These are phyloP conservation scores for Leptinotarsa peninsularis DNA, from an alignment of 2,888 invertebrate species.

Conservation along the genomic window DNA sequence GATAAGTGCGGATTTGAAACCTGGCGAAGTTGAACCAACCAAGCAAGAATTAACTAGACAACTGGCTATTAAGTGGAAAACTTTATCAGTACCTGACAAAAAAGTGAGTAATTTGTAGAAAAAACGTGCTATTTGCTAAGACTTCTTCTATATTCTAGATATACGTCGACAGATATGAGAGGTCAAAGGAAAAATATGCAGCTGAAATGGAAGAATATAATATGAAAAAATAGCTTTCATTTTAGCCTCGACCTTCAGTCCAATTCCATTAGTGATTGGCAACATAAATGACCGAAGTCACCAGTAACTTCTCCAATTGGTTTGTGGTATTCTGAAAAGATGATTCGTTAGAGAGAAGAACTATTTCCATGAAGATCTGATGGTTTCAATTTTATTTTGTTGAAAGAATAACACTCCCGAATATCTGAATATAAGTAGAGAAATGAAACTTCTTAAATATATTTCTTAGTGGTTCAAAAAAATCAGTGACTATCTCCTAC, in stretches of 20 bases:
- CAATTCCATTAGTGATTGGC: no score
- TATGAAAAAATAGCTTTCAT: constrained; percentile 60
- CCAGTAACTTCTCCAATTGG: no score
- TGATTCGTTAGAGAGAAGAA: background rate
- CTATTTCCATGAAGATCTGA: background rate
- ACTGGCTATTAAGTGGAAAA: constrained; percentile 80
- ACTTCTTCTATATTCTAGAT: constrained; percentile 68
- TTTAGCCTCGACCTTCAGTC: background rate
- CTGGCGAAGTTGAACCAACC: constrained; percentile 76
- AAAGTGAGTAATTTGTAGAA: constrained; percentile 67
- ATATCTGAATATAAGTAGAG: background rate
- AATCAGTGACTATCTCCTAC: no score
- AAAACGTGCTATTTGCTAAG: background rate
- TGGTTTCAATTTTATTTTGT: background rate
- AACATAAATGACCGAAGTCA: no score
- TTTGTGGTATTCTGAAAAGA: background rate
- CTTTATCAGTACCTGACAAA: constrained; percentile 76
- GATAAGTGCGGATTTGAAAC: constrained; percentile 69
- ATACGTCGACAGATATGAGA: constrained; percentile 79
- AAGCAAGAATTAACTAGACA: constrained; percentile 83
- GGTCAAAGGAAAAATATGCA: constrained; percentile 82
- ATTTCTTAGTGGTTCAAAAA: no score
- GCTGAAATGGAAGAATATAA: constrained; percentile 79
- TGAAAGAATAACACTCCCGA: background rate
- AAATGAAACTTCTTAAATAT: no score